Percentiles rank a stretch among this genome's conserved stretches.
Evolutionary conservation across 2,797 vertebrate genomes (phyloP).

Genomic region (Cirrhinus molitorella): DNA sequence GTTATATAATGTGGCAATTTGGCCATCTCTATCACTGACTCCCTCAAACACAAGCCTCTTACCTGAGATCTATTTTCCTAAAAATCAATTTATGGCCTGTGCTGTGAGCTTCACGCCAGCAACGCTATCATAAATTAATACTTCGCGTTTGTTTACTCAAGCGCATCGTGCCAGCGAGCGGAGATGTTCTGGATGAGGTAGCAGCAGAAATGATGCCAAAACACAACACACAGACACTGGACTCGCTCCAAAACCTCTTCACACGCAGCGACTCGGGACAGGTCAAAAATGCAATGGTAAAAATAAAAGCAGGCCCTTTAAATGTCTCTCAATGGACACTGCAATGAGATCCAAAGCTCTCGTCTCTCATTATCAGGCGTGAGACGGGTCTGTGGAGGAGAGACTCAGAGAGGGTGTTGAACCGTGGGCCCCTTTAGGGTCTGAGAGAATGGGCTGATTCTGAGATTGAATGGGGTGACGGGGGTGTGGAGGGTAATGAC

Average conservation of each 20-base stretch:
- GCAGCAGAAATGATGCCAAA: constrained; percentile 68
- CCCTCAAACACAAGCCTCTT: constrained; percentile 57
- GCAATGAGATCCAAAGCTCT: not conserved
- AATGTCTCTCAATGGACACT: not conserved
- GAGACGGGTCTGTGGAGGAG: not conserved
- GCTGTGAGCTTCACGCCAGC: constrained; percentile 74
- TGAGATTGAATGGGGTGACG: constrained; percentile 75
- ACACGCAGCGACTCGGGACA: constrained; percentile 42
- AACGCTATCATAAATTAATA: constrained; percentile 79
- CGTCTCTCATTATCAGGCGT: not conserved
- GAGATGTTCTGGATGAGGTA: constrained; percentile 76
- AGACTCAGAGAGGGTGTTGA: constrained; percentile 35
- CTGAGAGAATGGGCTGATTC: constrained; percentile 18
- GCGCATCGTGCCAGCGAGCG: constrained; percentile 69
- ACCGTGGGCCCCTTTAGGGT: constrained; percentile 4
- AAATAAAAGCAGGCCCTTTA: constrained; percentile 9
- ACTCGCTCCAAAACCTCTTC: constrained; percentile 62
- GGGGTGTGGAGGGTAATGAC: constrained; percentile 75
- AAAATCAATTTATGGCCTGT: constrained; percentile 68
- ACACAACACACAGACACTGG: constrained; percentile 43
- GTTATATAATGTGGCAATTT: too few relatives aligned
- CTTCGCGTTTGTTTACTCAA: constrained; percentile 74
- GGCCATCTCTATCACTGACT: constrained; percentile 54
- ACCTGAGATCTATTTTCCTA: constrained; percentile 35
- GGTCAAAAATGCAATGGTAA: not conserved